Base-by-base conservation (phyloP, 2,888 invertebrate genomes). In the Blomia tropicalis region DNA sequence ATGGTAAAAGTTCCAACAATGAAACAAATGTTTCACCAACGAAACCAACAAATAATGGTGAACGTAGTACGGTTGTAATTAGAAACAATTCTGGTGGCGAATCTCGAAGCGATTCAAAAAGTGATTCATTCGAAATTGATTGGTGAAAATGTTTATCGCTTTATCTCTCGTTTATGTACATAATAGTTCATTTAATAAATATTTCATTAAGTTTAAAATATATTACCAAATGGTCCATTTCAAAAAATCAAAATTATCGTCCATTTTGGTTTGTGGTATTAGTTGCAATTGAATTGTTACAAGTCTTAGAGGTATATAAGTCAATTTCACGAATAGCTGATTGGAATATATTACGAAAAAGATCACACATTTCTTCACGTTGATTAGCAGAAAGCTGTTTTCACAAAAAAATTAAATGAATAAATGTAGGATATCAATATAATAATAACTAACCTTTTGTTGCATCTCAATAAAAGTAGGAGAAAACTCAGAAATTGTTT, bases 111-210 rank as follows among this genome's bases (percentile, higher is more conserved):
- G 51, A 47, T 25, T 47, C 51, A 7, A 47, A 47, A 27, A 47
- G 51, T 27, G 51, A 47, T 11, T 47, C 51, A 27, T 47, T 47
- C 27, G 51, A 47, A 47, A 47, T 47, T 47, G 51, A 47, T 47
- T 47, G 51, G 51, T 47, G 27, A 47, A 11, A 7, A 11, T 27
- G 22, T 47, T 27, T 27, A 47, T 17, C n/a, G n/a, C n/a, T 14
- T 41, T 41, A 14, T 41, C n/a, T 14, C n/a, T 41, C 14, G 14
- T 41, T 41, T 41, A n/a, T 41, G 41, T 41, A 41, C 41, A 41
- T 41, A 41, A 41, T 17, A 41, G n/a, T 41, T 14, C 14, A 41
- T 17, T 41, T 17, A 41, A 41, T 41, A 41, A 41, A 41, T n/a
- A 41, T 14, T 41, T 17, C 14, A 41, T 14, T 17, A 41, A 17